phyloP scores from a whole-genome alignment of 2,797 vertebrate genomes.

The Gastrophryne carolinensis region DNA sequence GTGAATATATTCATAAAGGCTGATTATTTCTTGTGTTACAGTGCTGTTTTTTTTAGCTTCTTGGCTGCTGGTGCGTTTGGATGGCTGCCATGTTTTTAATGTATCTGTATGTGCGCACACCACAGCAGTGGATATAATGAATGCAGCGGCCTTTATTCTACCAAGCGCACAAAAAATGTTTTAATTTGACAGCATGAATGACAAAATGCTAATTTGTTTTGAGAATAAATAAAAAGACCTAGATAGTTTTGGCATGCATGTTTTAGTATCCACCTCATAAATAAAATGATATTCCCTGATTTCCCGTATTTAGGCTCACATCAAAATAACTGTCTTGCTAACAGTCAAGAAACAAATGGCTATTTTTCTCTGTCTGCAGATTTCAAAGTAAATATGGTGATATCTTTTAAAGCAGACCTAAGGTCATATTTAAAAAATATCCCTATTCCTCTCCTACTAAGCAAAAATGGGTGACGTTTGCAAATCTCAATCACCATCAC shows the following conservation, averaged over 20 bases:
- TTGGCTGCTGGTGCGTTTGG: conserved; percentile 52
- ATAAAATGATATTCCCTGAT: conserved; percentile 49
- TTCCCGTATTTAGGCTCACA: conserved; percentile 34
- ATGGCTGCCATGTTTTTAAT: conserved; percentile 57
- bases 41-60: conserved; percentile 53
- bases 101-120: conserved; percentile 51
- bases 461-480: too few species aligned
- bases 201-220: conserved; percentile 63
- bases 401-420: too few species aligned
- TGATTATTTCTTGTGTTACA: conserved; percentile 52
- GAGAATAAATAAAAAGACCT: conserved; percentile 53
- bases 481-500: too few species aligned
- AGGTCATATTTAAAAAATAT: too few species aligned
- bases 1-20: conserved; percentile 57
- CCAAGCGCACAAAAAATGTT: conserved; percentile 59
- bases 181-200: conserved; percentile 61
- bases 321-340: conserved; percentile 4
- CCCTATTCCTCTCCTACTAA: too few species aligned
- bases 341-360: neutral
- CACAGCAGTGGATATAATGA: conserved; percentile 59
- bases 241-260: conserved; percentile 47
- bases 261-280: conserved; percentile 43
- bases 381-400: neutral
- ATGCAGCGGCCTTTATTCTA: conserved; percentile 61
- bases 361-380: neutral